Conservation (phyloP, 2,888 invertebrate species). For the Drosophila formosana region DNA sequence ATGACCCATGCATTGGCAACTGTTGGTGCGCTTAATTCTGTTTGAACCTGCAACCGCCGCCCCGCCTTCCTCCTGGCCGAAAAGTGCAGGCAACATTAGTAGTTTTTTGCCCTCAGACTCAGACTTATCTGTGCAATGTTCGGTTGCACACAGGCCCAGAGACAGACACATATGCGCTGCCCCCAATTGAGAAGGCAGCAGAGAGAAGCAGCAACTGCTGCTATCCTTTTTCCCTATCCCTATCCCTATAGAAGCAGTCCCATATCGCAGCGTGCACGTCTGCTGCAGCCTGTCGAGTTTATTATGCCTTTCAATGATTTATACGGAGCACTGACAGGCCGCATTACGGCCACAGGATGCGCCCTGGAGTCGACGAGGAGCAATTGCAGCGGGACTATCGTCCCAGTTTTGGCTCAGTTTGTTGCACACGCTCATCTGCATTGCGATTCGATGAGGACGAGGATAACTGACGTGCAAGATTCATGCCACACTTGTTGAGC, state of each 20-base stretch:
- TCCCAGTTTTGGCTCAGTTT: constrained; percentile 33
- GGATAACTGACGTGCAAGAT: too few relatives aligned
- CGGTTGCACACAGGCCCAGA: constrained; percentile 26
- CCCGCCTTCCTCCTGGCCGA: not conserved
- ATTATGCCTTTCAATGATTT: constrained; percentile 71
- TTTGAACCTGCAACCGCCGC: constrained; percentile 61
- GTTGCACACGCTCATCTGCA: constrained; percentile 37
- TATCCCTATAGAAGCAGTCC: too few relatives aligned
- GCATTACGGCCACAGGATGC: constrained; percentile 43
- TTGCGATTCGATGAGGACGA: constrained; percentile 14
- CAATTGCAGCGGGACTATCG: constrained; percentile 16
- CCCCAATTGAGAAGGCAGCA: constrained; percentile 47
- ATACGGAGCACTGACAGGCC: constrained; percentile 52
- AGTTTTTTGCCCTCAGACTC: constrained; percentile 70
- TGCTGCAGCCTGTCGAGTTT: constrained; percentile 48
- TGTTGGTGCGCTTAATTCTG: constrained; percentile 69
- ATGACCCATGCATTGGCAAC: constrained; percentile 69
- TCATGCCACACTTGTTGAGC: constrained; percentile 49
- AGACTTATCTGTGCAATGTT: constrained; percentile 64
- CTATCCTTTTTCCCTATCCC: not conserved
- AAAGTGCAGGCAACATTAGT: constrained; percentile 51
- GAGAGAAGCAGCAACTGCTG: not conserved
- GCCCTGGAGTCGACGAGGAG: not conserved
- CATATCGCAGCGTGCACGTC: constrained; percentile 28
- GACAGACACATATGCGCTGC: constrained; percentile 29